Evolutionary conservation across 2,113 vertebrate species (phyloP), one percentile per base, ranked within the genome.

Genomic region (Eurystomus gularis): DNA sequence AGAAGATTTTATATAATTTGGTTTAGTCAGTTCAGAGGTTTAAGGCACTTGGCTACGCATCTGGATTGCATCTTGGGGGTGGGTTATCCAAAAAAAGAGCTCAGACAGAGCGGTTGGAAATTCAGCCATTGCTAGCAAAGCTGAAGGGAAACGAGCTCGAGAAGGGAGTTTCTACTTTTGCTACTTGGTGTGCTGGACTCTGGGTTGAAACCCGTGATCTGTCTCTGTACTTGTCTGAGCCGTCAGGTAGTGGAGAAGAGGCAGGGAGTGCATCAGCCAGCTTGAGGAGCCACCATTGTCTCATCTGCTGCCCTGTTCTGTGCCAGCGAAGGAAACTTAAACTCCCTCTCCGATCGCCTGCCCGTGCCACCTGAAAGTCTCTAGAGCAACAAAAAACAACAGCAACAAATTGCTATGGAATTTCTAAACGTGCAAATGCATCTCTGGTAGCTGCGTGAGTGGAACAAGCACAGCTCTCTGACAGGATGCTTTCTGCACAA

Each of bases 1-100:
- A 79, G 91, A 96, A 85, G 83, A 42, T 94, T 96, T 96, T 86
- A 51, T 86, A n/a, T 91, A 91, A 90, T 90, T 96, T 79, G 69
- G 71, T 93, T 92, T 84, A 81, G 77, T 93, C 84, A 66, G 94
- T 89, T 93, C 54, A 68, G 95, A 92, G 70, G 72, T 96, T 95
- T 95, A 79, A 96, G 72, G 77, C 86, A 65, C 89, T 96, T 97
- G 95, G 88, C 93, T 90, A n/a, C 0, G 10, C 94, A 93, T 95
- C 92, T 96, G 88, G 91, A 94, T 89, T 62, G 81, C 86, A 91
- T 96, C 95, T 93, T 89, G 78, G 88, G 86, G 76, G 65, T 82
- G 82, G 48, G 92, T 65, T 92, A 86, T 96, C 80, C 86, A 79
- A 54, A 84, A 42, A 94, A 69, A 72, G 48, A 81, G 52, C 86